These are phyloP conservation scores for Balaeniceps rex DNA, from an alignment of 2,113 vertebrate genomes.

Conservation along the genomic window DNA sequence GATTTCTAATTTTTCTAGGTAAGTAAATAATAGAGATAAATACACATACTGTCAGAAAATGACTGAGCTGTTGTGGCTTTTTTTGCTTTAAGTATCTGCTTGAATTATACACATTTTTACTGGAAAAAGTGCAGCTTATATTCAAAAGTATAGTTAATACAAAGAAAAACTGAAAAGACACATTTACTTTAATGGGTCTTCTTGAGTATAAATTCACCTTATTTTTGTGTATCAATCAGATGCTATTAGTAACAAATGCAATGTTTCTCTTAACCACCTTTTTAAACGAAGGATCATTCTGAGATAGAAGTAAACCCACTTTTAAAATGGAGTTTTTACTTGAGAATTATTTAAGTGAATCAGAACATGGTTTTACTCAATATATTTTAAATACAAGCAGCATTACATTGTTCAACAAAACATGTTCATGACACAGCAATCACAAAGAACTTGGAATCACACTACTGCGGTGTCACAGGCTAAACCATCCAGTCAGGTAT, in stretches of 20 bases:
- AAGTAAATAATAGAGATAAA: constrained; percentile 20
- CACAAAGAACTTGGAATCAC: constrained; percentile 59
- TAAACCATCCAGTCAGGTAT: constrained; percentile 58
- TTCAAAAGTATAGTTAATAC: constrained; percentile 57
- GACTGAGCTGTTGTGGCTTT: not conserved
- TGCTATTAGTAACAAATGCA: constrained; percentile 26
- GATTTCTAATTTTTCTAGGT: not conserved
- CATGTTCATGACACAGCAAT: constrained; percentile 67
- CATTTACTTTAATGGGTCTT: constrained; percentile 19
- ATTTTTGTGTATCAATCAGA: constrained; percentile 38
- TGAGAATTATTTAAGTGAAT: constrained; percentile 53
- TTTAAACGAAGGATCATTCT: constrained; percentile 57
- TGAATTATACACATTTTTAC: constrained; percentile 38
- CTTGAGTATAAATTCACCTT: constrained; percentile 35
- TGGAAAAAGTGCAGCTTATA: constrained; percentile 61
- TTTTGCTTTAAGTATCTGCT: constrained; percentile 48
- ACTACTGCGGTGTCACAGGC: constrained; percentile 46
- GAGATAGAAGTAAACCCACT: constrained; percentile 52
- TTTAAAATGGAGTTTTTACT: constrained; percentile 50
- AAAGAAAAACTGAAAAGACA: constrained; percentile 52
- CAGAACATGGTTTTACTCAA: constrained; percentile 66
- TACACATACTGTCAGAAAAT: not conserved
- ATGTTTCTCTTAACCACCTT: constrained; percentile 38
- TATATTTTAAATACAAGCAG: constrained; percentile 63
- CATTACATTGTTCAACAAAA: constrained; percentile 64